These are phyloP conservation scores for Leptothorax acervorum DNA, from an alignment of 2,888 invertebrate genomes.

Conservation along the genomic window DNA sequence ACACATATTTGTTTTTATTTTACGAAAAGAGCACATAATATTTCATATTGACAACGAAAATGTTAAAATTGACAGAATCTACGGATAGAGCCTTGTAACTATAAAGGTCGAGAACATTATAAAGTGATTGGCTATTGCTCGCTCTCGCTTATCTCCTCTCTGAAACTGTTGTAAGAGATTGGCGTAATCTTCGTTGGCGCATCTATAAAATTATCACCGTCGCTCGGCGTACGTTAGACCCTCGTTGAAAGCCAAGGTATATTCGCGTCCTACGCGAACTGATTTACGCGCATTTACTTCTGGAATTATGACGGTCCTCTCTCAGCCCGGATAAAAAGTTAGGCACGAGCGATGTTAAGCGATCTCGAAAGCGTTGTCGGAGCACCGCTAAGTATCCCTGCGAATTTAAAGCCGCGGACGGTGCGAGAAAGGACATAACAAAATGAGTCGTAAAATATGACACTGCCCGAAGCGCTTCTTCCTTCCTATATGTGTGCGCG, in stretches of 20 bases:
- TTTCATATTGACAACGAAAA: neutral
- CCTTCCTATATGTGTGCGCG: slow-evolving; percentile 30
- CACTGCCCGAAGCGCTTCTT: slow-evolving; percentile 55
- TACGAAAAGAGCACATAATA: neutral
- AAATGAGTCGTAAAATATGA: slow-evolving; percentile 72
- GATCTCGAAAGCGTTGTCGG: slow-evolving; percentile 12
- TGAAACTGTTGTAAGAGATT: slow-evolving; percentile 7
- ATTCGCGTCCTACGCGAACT: slow-evolving; percentile 12
- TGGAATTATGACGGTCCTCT: slow-evolving; percentile 32
- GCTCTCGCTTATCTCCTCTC: neutral
- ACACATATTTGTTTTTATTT: slow-evolving; percentile 2
- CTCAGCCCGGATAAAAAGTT: slow-evolving; percentile 19
- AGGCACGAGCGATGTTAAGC: neutral
- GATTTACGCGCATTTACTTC: slow-evolving; percentile 33
- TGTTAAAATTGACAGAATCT: neutral
- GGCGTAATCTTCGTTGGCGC: slow-evolving; percentile 23
- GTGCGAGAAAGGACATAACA: slow-evolving; percentile 37
- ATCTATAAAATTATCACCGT: slow-evolving; percentile 36
- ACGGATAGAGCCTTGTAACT: neutral
- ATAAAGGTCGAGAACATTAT: neutral
- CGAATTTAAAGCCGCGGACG: slow-evolving; percentile 37
- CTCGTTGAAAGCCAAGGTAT: slow-evolving; percentile 24
- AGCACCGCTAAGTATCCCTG: neutral
- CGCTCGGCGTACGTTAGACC: neutral
- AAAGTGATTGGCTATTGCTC: neutral